These are phyloP conservation scores for Trissoscelio sp. DNA, from an alignment of 2,888 invertebrate species.

Conservation along the genomic window DNA sequence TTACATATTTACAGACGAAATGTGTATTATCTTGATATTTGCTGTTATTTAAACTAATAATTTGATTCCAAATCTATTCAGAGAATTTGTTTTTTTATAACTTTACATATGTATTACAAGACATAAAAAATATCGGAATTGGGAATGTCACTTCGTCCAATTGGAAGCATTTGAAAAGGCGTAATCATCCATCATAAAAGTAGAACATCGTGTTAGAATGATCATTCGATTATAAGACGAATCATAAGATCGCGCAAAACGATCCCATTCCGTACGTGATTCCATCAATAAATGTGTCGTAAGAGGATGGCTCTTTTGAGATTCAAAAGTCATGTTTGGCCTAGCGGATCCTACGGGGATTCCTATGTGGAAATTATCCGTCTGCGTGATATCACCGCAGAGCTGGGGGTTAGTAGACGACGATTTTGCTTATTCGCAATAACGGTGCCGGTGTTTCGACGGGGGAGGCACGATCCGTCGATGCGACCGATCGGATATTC, in stretches of 20 bases:
- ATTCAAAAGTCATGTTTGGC: slow-evolving; percentile 75
- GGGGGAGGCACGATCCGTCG: slow-evolving; percentile 73
- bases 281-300: slow-evolving; percentile 74
- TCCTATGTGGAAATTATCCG: slow-evolving; percentile 80
- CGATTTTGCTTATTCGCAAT: slow-evolving; percentile 79
- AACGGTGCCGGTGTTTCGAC: slow-evolving; percentile 71
- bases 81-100: not conserved
- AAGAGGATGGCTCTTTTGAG: slow-evolving; percentile 71
- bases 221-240: slow-evolving; percentile 68
- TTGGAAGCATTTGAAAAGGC: slow-evolving; percentile 8
- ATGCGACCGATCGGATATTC: slow-evolving; percentile 72
- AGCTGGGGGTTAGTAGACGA: slow-evolving; percentile 66
- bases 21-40: too few species aligned
- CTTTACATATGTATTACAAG: slow-evolving; percentile 3
- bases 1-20: slow-evolving; percentile 4
- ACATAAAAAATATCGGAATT: not conserved
- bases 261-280: slow-evolving; percentile 74
- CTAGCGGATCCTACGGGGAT: slow-evolving; percentile 69
- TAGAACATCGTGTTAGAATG: slow-evolving; percentile 55
- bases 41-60: slow-evolving; percentile 11
- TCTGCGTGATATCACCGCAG: slow-evolving; percentile 76
- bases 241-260: slow-evolving; percentile 68
- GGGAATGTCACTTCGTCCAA: slow-evolving; percentile 11
- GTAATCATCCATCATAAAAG: slow-evolving; percentile 64
- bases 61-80: not conserved